Percentiles rank a stretch among this genome's conserved stretches.
Evolutionary conservation across 1,140 invertebrate species (phyloP).

Genomic region (Atta colombica): DNA sequence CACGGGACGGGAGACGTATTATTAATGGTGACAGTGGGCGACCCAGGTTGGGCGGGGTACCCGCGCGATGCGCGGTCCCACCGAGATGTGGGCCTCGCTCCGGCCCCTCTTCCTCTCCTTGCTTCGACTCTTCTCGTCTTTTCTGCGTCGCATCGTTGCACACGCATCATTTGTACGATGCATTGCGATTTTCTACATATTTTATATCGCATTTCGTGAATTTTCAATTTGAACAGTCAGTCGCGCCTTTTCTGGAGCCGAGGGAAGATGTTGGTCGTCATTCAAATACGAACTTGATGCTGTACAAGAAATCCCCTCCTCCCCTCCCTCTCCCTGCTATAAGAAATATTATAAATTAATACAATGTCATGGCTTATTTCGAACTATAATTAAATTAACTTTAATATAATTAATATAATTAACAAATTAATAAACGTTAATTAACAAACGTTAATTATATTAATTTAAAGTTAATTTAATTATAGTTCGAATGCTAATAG

Average conservation of each 20-base stretch:
- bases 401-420: too few relatives aligned
- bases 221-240: background rate
- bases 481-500: too few relatives aligned
- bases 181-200: background rate
- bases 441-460: too few relatives aligned
- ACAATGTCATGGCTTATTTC: too few relatives aligned
- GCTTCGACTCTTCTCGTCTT: slow-evolving; percentile 33
- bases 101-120: slow-evolving; percentile 64
- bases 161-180: background rate
- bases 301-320: background rate
- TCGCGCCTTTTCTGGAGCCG: background rate
- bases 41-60: slow-evolving; percentile 82
- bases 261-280: too few relatives aligned
- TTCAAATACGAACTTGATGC: background rate
- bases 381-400: too few relatives aligned
- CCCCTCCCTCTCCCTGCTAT: too few relatives aligned
- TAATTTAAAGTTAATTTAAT: too few relatives aligned
- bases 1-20: slow-evolving; percentile 83
- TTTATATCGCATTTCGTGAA: background rate
- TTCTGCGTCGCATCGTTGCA: background rate
- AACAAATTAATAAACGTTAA: too few relatives aligned
- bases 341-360: too few relatives aligned
- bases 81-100: slow-evolving; percentile 72
- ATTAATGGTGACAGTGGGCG: slow-evolving; percentile 85
- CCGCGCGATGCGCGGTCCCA: slow-evolving; percentile 74